Evolutionary conservation across 2,113 vertebrate species (phyloP), one percentile per base, ranked within the genome.

Genomic region (Cavia porcellus): DNA sequence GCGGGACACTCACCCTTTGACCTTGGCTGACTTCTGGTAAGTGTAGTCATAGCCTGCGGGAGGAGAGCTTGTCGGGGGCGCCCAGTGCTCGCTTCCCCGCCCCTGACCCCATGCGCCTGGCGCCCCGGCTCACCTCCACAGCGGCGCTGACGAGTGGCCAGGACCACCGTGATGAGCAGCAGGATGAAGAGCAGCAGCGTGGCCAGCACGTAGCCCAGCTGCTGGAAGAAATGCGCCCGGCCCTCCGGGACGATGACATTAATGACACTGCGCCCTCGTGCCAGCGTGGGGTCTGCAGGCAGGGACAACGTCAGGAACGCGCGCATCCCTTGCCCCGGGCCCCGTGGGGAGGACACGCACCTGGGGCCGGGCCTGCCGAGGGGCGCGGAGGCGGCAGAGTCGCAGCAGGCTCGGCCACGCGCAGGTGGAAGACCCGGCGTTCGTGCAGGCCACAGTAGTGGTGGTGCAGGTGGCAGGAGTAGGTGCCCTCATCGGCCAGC

Each of bases 381-480:
- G 79, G 90, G 84, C 95, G 97, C 52, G 84, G 77, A 12, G 92
- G 95, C 24, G 90, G 90, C 24, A 50, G 96, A 87, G 0, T 25
- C 0, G 79, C 80, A 0, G 38, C 42, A 0, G 99, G 98, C 72
- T 99, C 98, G 0, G 61, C 97, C 64, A 99, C 99, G 0, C 96
- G 96, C 91, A 99, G 97, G 61, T 98, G 98, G 98, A 99, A 99
- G 98, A 99, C 98, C 30, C 99, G 98, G 75, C 99, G 99, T 97
- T 99, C 99, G 0, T 99, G 99, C 35, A 99, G 98, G 1, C 99
- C 99, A 1, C 99, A 99, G 98, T 99, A 99, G 97, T 99, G 99
- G 70, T 99, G 99, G 96, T 99, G 99, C 96, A 99, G 98, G 97
- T 99, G 99, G 97, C 99, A 99, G 42, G 99, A 99, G 94, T 99